These are phyloP conservation scores for Cladorhizidae sp. DNA, from an alignment of 37 sponge, comb jelly and placozoan species.

Conservation along the genomic window DNA sequence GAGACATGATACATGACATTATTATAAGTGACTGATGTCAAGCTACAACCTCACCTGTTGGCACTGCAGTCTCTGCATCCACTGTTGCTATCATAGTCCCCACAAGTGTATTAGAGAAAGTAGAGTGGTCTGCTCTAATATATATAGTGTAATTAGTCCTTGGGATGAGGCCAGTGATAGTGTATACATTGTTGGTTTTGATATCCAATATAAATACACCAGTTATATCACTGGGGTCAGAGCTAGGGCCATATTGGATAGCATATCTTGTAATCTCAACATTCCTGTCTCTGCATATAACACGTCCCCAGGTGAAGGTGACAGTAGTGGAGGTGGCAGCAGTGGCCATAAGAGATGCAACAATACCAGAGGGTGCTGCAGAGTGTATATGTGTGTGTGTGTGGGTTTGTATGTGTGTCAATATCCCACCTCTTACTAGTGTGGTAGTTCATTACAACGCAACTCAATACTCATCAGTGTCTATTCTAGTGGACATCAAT, in stretches of 20 bases:
- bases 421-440: conserved; percentile 1
- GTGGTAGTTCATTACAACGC: no score
- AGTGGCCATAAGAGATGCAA: neutral
- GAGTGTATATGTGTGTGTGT: neutral
- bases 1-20: neutral
- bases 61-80: neutral
- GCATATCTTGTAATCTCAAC: conserved; percentile 25
- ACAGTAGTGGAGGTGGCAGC: neutral
- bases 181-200: neutral
- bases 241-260: neutral
- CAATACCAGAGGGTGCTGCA: conserved; percentile 18
- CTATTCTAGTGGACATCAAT: neutral
- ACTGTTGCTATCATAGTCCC: neutral
- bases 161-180: conserved; percentile 14
- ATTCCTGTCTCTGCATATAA: conserved; percentile 14
- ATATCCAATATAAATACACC: neutral
- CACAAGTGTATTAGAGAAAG: neutral
- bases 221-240: neutral
- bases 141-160: conserved; percentile 8
- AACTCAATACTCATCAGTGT: no score
- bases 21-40: neutral
- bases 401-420: conserved; percentile 1
- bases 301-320: conserved; percentile 17
- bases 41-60: neutral
- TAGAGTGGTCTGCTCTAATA: neutral